Evolutionary conservation across 1,140 invertebrate species (phyloP).

Genomic region (Bradysia coprophila): DNA sequence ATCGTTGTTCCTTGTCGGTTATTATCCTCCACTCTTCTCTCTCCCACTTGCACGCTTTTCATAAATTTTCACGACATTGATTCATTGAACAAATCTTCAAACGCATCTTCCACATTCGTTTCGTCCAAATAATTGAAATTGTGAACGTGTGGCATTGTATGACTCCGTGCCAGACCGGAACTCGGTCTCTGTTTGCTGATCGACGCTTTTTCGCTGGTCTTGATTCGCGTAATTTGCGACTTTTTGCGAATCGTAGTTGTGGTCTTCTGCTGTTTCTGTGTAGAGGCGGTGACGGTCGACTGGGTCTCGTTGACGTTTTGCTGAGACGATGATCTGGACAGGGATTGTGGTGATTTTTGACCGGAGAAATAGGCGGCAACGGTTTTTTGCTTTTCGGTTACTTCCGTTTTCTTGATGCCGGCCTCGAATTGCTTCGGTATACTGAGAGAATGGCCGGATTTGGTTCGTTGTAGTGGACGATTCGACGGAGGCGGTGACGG

Average conservation of each 20-base stretch:
- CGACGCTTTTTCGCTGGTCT: slow-evolving; percentile 28
- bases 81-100: slow-evolving; percentile 50
- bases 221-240: slow-evolving; percentile 25
- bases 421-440: slow-evolving; percentile 62
- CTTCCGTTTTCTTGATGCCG: slow-evolving; percentile 46
- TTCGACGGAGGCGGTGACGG: slow-evolving; percentile 16
- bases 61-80: slow-evolving; percentile 9
- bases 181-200: slow-evolving; percentile 20
- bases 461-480: slow-evolving; percentile 33
- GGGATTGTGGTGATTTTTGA: slow-evolving; percentile 18
- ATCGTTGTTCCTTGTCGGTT: too few species aligned
- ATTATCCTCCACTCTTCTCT: too few species aligned
- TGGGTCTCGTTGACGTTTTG: slow-evolving; percentile 4
- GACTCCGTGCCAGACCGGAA: slow-evolving; percentile 38
- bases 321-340: slow-evolving; percentile 10
- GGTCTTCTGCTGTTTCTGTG: neutral
- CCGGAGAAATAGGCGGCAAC: slow-evolving; percentile 60
- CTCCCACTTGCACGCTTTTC: too few species aligned
- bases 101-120: slow-evolving; percentile 52
- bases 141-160: slow-evolving; percentile 51
- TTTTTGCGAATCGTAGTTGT: slow-evolving; percentile 12
- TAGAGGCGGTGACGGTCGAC: neutral
- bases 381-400: slow-evolving; percentile 53
- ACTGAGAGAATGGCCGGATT: slow-evolving; percentile 48
- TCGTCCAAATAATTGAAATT: slow-evolving; percentile 43